Evolutionary conservation across 2,797 vertebrate genomes (phyloP), one percentile per base, ranked within the genome.

Genomic region (Eulemur coronatus): DNA sequence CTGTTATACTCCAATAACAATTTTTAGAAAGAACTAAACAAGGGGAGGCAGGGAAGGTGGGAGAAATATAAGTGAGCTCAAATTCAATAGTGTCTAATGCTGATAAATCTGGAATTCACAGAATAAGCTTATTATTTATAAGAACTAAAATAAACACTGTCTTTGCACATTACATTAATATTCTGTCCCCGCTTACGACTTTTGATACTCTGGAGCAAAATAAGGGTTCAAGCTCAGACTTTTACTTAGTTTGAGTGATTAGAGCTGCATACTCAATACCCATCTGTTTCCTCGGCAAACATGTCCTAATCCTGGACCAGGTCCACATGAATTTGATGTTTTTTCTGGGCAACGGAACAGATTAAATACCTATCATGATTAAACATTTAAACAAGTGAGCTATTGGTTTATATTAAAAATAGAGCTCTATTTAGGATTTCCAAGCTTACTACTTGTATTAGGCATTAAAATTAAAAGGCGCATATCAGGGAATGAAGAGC

Each of bases 381-480:
- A 94, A 96, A 92, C 43, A 95, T 88, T 93, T 90, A 93, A 90
- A 93, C 67, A 94, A 84, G 63, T 73, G 57, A 95, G 59, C 26
- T 96, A 46, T 1, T 84, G 57, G 28, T 75, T 7, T 33, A 48
- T 82, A 59, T 91, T 72, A 46, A 92, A 94, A 86, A 85, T 33
- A 72, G 52, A 89, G 38, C 24, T 91, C 46, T 30, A n/a, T 57
- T 72, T 65, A 91, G 73, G n/a, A 76, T 46, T 89, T 75, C 12
- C 52, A 57, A 35, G 2, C 13, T 59, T 69, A 86, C 48, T 35
- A 80, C 43, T 41, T 69, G 28, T 30, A 80, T 9, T 90, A 55
- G 30, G 26, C 63, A 91, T 79, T 72, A 92, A 94, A 89, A 76
- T 63, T 69, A 84, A 84, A 90, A 94, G 84, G 41, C 89, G 5